Conservation (phyloP, 2,888 invertebrate genomes). For the Rhagonycha lutea region DNA sequence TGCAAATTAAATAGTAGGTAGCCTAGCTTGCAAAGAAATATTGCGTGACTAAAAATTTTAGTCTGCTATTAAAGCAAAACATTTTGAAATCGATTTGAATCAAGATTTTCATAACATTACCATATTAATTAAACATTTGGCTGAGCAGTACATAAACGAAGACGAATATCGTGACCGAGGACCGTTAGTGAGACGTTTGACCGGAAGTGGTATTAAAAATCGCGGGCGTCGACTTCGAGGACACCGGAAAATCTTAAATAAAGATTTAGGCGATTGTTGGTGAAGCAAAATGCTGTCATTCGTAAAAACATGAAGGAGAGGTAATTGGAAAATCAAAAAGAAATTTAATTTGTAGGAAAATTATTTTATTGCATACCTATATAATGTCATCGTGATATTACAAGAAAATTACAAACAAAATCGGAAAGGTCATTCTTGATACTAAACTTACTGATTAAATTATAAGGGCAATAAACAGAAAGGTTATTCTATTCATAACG, state of each 20-base stretch:
- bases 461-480: slow-evolving; percentile 53
- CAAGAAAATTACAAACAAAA: slow-evolving; percentile 47
- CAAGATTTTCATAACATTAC: slow-evolving; percentile 34
- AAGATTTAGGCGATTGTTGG: slow-evolving; percentile 25
- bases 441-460: slow-evolving; percentile 51
- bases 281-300: background rate
- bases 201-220: slow-evolving; percentile 40
- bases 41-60: slow-evolving; percentile 24
- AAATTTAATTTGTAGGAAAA: background rate
- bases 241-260: slow-evolving; percentile 37
- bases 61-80: slow-evolving; percentile 19
- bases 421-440: slow-evolving; percentile 49
- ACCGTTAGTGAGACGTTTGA: slow-evolving; percentile 36
- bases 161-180: slow-evolving; percentile 37
- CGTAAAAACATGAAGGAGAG: background rate
- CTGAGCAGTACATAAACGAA: slow-evolving; percentile 24
- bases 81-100: slow-evolving; percentile 30
- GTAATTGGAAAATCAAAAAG: background rate
- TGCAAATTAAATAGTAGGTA: background rate
- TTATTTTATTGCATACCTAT: slow-evolving; percentile 6
- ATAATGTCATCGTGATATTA: slow-evolving; percentile 52
- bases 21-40: background rate
- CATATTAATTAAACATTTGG: slow-evolving; percentile 37
- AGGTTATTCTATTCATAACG: slow-evolving; percentile 48
- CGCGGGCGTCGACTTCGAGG: slow-evolving; percentile 37